phyloP scores from a whole-genome alignment of 2,113 vertebrate species.

The Hiodon alosoides region DNA sequence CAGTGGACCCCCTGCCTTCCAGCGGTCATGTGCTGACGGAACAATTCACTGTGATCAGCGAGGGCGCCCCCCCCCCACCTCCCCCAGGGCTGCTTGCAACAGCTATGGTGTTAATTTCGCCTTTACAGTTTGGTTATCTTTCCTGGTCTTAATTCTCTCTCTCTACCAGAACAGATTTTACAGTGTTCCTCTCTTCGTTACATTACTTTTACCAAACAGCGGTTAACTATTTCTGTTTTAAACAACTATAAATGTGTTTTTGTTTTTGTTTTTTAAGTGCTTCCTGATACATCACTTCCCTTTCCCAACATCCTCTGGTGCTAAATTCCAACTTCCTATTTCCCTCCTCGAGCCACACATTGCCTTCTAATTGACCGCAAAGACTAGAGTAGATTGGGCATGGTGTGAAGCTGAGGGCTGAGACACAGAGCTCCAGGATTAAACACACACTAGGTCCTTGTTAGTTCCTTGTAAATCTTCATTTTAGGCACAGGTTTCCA shows the following conservation, averaged over 20 bases:
- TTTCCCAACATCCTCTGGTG: slow-evolving; percentile 37
- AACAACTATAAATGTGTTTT: neutral
- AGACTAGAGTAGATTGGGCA: too few relatives aligned
- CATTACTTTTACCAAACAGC: neutral
- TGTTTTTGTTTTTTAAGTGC: slow-evolving; percentile 21
- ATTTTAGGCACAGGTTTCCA: too few relatives aligned
- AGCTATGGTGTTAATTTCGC: neutral
- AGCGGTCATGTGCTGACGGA: neutral
- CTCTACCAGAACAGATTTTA: neutral
- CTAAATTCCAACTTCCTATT: slow-evolving; percentile 31
- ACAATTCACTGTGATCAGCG: neutral
- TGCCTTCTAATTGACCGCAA: slow-evolving; percentile 39
- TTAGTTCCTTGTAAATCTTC: too few relatives aligned
- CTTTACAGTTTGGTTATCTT: neutral
- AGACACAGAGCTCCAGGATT: too few relatives aligned
- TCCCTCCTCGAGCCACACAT: slow-evolving; percentile 50
- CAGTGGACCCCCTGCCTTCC: neutral
- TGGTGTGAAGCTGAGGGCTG: too few relatives aligned
- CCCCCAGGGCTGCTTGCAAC: too few relatives aligned
- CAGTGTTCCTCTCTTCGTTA: neutral
- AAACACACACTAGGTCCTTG: too few relatives aligned
- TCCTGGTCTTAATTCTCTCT: neutral
- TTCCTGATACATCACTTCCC: slow-evolving; percentile 35
- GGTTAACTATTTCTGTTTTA: neutral
- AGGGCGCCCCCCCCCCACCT: neutral